phyloP scores from a whole-genome alignment of 2,797 vertebrate species.

The Nyctalus aviator region DNA sequence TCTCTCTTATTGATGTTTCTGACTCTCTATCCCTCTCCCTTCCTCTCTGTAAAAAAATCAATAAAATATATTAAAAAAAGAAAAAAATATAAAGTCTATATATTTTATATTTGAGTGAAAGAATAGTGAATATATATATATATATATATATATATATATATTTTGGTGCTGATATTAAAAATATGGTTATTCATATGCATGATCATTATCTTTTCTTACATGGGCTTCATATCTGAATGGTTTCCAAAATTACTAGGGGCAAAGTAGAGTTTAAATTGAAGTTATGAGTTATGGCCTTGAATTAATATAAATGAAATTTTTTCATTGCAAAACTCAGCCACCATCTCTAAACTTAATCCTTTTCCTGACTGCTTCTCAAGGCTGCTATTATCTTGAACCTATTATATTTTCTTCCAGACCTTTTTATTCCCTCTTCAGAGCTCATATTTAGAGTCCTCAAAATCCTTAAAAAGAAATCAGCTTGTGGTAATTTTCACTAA shows the following conservation, averaged over 20 bases:
- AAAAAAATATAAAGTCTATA: neutral
- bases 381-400: neutral
- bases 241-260: constrained; percentile 29
- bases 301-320: constrained; percentile 19
- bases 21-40: too few relatives aligned
- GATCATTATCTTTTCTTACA: constrained; percentile 40
- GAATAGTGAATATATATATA: neutral
- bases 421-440: constrained; percentile 14
- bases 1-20: too few relatives aligned
- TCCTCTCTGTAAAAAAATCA: too few relatives aligned
- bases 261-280: constrained; percentile 46
- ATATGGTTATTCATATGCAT: constrained; percentile 6
- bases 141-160: neutral
- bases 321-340: neutral
- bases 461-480: neutral
- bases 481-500: constrained; percentile 12
- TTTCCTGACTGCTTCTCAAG: neutral
- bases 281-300: neutral
- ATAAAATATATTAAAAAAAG: too few relatives aligned
- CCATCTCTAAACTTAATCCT: neutral
- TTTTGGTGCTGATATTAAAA: constrained; percentile 44
- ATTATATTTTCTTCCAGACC: neutral
- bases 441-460: neutral
- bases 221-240: neutral
- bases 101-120: constrained; percentile 25